Base-by-base conservation (phyloP, 2,113 vertebrate genomes). In the Rhabdomys dilectus region DNA sequence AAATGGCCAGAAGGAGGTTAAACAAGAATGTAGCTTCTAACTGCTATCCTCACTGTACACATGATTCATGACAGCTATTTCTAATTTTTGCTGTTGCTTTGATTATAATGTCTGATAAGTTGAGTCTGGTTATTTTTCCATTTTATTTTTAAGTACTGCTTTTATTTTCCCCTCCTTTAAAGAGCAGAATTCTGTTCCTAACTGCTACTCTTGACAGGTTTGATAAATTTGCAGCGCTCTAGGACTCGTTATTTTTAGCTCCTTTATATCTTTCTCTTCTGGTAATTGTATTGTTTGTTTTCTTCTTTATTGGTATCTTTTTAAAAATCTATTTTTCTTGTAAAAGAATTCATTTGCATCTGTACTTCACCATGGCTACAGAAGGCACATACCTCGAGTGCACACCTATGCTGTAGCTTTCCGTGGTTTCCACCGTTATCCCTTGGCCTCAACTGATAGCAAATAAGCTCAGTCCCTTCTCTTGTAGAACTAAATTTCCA, bases 341-440 rank as follows among this genome's bases (percentile, higher is more conserved):
- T 97, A 97, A 97, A 97, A 97, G 90, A 91, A 91, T 98, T 97
- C 97, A 91, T 96, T 91, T 97, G 96, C 96, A 89, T 96, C 94
- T 96, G 21, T 48, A 34, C 95, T 95, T 94, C 42, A 2, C 60
- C 86, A 34, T 95, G 84, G 85, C 68, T 95, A 82, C 96, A 95
- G 95, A 89, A 95, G 86, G 91, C 82, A 94, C 36, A 91, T 88
- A 26, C 70, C 39, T 51, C 17, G 82, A 84, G 68, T 89, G 62
- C 39, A 76, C 31, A 73, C 92, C 51, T 97, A 36, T 62, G 87
- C 66, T 70, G 60, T 94, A 82, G 39, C 77, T 81, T 95, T 89
- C 91, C 96, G 0, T 89, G 87, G 88, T 76, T 91, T 88, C 91
- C 0, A 0, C 94, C 22, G n/a, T 21, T 7, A 78, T 93, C 78